Conservation (phyloP, 2,113 vertebrate genomes). For the Porphyrio hochstetteri region DNA sequence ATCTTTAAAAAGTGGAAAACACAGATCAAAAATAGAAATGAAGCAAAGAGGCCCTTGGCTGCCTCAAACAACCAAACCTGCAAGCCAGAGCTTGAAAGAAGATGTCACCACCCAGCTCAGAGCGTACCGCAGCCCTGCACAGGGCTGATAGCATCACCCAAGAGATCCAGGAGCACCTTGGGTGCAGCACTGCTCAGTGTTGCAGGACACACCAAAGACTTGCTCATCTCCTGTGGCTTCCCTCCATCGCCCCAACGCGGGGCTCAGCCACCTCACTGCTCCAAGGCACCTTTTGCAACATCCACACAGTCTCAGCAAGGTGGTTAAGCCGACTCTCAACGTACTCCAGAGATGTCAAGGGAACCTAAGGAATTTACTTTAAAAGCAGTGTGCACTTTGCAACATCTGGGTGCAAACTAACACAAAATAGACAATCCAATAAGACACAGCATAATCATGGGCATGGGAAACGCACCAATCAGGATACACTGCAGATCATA, state of each 20-base stretch:
- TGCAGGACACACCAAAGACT: background rate
- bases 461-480: rapidly evolving
- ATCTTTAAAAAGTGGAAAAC: background rate
- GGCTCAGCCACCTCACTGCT: background rate
- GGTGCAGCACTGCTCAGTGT: background rate
- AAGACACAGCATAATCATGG: background rate
- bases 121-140: background rate
- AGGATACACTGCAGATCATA: background rate
- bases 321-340: background rate
- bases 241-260: too few relatives aligned
- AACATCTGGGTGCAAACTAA: background rate
- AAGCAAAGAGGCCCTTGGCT: background rate
- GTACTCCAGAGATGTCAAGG: background rate
- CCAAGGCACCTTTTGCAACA: rapidly evolving
- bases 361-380: background rate
- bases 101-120: background rate
- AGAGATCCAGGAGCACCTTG: background rate
- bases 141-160: background rate
- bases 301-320: background rate
- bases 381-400: background rate
- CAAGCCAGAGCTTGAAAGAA: background rate
- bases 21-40: background rate
- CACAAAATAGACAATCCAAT: rapidly evolving
- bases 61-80: background rate
- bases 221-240: background rate